phyloP scores from a whole-genome alignment of 2,888 invertebrate species.

The Drosophila mulleri region DNA sequence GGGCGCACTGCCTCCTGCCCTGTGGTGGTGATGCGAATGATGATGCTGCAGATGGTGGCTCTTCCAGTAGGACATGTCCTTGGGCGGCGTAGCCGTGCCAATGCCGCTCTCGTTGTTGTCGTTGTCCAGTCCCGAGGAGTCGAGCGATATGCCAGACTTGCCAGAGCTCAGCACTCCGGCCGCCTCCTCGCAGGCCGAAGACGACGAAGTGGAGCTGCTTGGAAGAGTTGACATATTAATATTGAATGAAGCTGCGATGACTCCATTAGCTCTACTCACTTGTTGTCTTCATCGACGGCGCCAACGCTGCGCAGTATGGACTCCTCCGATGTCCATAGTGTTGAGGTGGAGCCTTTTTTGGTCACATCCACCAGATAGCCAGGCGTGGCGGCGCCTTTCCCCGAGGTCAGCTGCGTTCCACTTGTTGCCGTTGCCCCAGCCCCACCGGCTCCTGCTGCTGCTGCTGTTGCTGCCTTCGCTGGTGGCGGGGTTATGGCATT shows the following conservation, averaged over 20 bases:
- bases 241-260: slow-evolving; percentile 15
- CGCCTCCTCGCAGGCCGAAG: slow-evolving; percentile 85
- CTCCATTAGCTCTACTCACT: slow-evolving; percentile 76
- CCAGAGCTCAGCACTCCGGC: slow-evolving; percentile 84
- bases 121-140: slow-evolving; percentile 84
- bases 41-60: slow-evolving; percentile 71
- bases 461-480: slow-evolving; percentile 25
- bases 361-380: slow-evolving; percentile 82
- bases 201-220: slow-evolving; percentile 84
- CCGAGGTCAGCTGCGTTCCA: slow-evolving; percentile 60
- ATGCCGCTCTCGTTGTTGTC: slow-evolving; percentile 85
- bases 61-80: slow-evolving; percentile 84
- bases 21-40: slow-evolving; percentile 63
- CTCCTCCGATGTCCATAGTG: slow-evolving; percentile 85
- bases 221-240: slow-evolving; percentile 36
- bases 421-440: slow-evolving; percentile 11
- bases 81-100: slow-evolving; percentile 85
- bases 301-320: slow-evolving; percentile 85
- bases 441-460: slow-evolving; percentile 10
- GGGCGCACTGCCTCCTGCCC: slow-evolving; percentile 50
- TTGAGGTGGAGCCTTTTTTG: slow-evolving; percentile 85
- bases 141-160: slow-evolving; percentile 84
- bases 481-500: slow-evolving; percentile 72
- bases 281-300: slow-evolving; percentile 85
- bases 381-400: slow-evolving; percentile 61